These are phyloP conservation scores for Papilio demoleus DNA, from an alignment of 2,888 invertebrate species.

Conservation along the genomic window DNA sequence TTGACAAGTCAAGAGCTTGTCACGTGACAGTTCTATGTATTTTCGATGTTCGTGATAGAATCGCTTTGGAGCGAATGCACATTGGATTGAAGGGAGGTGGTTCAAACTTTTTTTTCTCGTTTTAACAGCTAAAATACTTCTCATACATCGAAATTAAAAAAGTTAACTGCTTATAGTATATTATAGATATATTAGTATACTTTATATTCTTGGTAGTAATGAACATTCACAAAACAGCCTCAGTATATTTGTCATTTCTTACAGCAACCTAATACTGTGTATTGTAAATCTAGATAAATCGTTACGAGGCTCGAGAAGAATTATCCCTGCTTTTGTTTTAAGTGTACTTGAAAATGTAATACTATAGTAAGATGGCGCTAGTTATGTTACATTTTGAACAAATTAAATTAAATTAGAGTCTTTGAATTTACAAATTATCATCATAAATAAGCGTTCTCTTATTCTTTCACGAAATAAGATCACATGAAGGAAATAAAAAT, in stretches of 20 bases:
- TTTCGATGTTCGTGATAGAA: no score
- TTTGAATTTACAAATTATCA: not conserved
- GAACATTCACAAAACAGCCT: not conserved
- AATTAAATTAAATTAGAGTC: not conserved
- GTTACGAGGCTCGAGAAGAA: not conserved
- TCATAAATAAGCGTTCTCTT: not conserved
- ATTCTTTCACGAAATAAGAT: no score
- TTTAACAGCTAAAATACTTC: no score
- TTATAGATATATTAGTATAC: not conserved
- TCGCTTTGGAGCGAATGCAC: no score
- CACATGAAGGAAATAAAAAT: no score
- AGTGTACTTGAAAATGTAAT: not conserved
- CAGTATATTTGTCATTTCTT: not conserved
- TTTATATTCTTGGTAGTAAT: not conserved
- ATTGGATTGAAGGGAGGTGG: no score
- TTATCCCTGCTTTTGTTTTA: slow-evolving; percentile 11
- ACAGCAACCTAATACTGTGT: not conserved
- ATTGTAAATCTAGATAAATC: slow-evolving; percentile 2
- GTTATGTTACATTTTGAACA: not conserved
- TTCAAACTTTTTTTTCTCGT: no score
- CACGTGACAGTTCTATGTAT: no score
- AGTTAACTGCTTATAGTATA: no score
- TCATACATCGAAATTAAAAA: no score
- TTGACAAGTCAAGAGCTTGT: no score
- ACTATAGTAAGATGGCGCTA: not conserved